Conservation (phyloP, 2,113 vertebrate species). For the Barnardius zonarius region DNA sequence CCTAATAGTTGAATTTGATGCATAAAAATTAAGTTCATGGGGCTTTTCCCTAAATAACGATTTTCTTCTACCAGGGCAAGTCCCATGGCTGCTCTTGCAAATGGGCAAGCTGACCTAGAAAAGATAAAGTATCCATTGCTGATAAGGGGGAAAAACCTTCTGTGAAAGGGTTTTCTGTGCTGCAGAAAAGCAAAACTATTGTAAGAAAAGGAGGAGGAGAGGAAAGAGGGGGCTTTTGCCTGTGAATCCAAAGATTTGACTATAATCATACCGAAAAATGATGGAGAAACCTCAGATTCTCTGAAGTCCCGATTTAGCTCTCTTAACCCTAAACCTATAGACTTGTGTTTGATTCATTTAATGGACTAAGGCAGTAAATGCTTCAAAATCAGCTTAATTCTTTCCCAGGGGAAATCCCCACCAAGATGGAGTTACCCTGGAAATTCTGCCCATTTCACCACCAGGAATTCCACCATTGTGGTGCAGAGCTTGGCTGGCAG, state of each 20-base stretch:
- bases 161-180: not conserved
- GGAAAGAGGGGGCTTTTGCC: not conserved
- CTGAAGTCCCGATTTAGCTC: not conserved
- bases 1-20: not conserved
- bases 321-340: not conserved
- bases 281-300: not conserved
- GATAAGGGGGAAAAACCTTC: not conserved
- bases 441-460: not conserved
- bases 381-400: not conserved
- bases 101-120: not conserved
- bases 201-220: not conserved
- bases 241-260: not conserved
- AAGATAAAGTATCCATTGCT: not conserved
- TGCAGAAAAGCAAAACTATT: not conserved
- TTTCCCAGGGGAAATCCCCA: not conserved
- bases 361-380: not conserved
- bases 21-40: not conserved
- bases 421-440: not conserved
- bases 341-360: not conserved
- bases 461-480: not conserved
- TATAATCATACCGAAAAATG: rapidly evolving
- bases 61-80: not conserved
- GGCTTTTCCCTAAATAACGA: not conserved
- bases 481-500: rapidly evolving
- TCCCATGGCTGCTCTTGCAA: not conserved